Conservation (phyloP, 1,140 invertebrate species). For the Cydia amplana region DNA sequence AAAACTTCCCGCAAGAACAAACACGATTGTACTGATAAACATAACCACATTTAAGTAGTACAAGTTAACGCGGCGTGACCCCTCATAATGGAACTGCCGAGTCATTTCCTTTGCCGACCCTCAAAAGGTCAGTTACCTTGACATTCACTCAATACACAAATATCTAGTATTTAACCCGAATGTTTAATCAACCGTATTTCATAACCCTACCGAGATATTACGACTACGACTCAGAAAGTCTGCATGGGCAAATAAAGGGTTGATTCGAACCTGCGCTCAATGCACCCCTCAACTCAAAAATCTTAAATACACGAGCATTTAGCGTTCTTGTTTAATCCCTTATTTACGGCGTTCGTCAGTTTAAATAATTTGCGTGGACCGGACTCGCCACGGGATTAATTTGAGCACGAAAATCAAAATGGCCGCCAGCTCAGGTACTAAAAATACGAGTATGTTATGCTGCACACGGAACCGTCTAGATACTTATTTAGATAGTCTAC, state of each 20-base stretch:
- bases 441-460: constrained; percentile 35
- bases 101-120: constrained; percentile 45
- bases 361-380: constrained; percentile 63
- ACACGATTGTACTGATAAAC: background rate
- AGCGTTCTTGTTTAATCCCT: constrained; percentile 63
- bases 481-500: no score
- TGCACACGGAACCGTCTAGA: constrained; percentile 36
- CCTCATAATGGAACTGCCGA: constrained; percentile 28
- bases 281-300: constrained; percentile 40
- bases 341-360: constrained; percentile 63
- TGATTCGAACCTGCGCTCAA: constrained; percentile 39
- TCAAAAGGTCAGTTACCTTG: constrained; percentile 52
- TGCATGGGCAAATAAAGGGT: constrained; percentile 64
- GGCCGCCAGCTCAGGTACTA: constrained; percentile 42
- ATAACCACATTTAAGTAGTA: constrained; percentile 18
- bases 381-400: constrained; percentile 68
- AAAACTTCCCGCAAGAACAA: constrained; percentile 10
- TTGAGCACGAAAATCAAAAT: constrained; percentile 66
- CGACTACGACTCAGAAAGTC: constrained; percentile 39
- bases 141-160: constrained; percentile 45
- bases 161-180: constrained; percentile 44
- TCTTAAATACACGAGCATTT: constrained; percentile 69
- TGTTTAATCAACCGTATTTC: constrained; percentile 53
- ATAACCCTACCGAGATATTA: constrained; percentile 50
- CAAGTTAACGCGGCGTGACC: constrained; percentile 15